These are phyloP conservation scores for Graphium colonna DNA, from an alignment of 2,888 invertebrate species.

Conservation along the genomic window DNA sequence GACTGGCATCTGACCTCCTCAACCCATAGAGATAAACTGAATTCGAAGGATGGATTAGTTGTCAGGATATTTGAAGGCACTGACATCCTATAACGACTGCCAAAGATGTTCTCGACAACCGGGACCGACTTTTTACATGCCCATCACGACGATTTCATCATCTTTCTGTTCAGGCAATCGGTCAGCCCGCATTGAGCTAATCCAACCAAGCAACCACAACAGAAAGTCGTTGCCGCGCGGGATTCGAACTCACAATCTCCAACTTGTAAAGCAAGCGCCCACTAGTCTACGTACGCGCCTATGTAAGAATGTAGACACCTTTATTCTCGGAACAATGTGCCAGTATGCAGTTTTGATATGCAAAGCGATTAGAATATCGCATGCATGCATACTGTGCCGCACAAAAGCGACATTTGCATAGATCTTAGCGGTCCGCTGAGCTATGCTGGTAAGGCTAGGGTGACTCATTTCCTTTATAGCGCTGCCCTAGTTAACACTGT, in stretches of 20 bases:
- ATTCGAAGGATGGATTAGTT: no score
- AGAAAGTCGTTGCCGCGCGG: no score
- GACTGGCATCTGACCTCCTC: no score
- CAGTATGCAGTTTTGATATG: neutral
- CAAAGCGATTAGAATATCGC: neutral
- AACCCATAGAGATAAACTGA: no score
- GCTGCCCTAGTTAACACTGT: slow-evolving; percentile 15
- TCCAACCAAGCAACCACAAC: neutral
- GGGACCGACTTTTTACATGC: no score
- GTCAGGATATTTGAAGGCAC: no score
- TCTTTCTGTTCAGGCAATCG: no score
- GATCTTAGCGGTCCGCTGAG: slow-evolving; percentile 5
- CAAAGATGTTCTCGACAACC: no score
- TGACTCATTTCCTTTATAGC: slow-evolving; percentile 21
- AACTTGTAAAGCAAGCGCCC: no score
- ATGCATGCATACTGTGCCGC: neutral
- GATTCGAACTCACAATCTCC: no score
- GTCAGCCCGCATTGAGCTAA: neutral
- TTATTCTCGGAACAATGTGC: neutral
- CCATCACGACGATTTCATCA: no score
- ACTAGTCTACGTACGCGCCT: neutral
- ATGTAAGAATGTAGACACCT: neutral
- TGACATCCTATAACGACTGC: no score
- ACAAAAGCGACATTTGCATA: slow-evolving; percentile 16
- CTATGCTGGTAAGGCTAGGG: slow-evolving; percentile 3